Evolutionary conservation across 2,888 invertebrate genomes (phyloP), one percentile per base, ranked within the genome.

Genomic region (Cepaea hortensis): DNA sequence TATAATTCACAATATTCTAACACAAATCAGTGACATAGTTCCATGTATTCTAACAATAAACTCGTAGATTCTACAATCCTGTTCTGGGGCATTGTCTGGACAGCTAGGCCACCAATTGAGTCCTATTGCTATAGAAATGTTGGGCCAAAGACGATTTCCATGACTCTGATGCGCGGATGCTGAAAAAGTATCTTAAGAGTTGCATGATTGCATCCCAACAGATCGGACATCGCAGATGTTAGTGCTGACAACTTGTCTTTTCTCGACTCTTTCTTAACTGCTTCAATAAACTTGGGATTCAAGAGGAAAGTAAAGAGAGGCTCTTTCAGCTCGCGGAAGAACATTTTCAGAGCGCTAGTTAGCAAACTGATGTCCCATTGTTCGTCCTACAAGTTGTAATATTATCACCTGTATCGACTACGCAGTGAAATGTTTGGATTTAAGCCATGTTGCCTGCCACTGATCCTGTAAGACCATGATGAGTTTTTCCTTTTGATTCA

Each of bases 401-500:
- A 1, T 84, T 84, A 11, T 90, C 91, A 95, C 95, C 95, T 91
- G 95, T 95, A 90, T 96, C 96, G 70, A 98, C 97, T 95, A 97
- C 96, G 89, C 97, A 96, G 85, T 98, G 95, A 88, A 98, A 97
- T 95, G 97, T 97, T 95, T 98, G 98, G 87, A 98, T 97, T 92
- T 97, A 97, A 84, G 97, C 97, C 83, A 97, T 95, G 95, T 99
- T 99, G 46, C 98, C 99, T 99, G 46, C 98, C 99, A 87, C 97
- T 98, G 81, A 98, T 97, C 84, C 99, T 95, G 94, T 98, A 98
- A 98, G 95, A 0, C 98, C 98, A 93, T 97, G 97, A 48, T 97
- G 97, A 93, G 96, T 96, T 95, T 97, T 96, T 92, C 95, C 95
- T 55, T 55, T 55, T 55, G 55, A 55, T 55, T 55, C 55, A 55